Conservation (phyloP, 2,797 vertebrate species). For the Poecilia velifera region DNA sequence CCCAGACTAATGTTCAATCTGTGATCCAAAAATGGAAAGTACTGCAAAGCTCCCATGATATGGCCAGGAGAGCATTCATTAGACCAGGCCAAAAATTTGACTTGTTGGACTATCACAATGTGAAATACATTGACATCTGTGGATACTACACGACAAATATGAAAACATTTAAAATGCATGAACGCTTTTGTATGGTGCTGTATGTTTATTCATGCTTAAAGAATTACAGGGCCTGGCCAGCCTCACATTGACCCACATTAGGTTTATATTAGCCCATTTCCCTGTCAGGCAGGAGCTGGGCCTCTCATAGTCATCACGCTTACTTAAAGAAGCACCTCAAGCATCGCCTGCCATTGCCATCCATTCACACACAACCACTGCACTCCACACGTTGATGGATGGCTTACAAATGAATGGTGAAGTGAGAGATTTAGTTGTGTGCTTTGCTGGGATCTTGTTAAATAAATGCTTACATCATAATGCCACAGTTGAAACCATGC, state of each 20-base stretch:
- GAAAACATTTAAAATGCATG: neutral
- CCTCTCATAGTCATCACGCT: slow-evolving; percentile 42
- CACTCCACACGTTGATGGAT: slow-evolving; percentile 52
- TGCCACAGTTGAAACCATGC: slow-evolving; percentile 40
- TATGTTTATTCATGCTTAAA: slow-evolving; percentile 18
- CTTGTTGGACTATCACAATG: neutral
- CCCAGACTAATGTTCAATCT: neutral
- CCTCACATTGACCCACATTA: slow-evolving; percentile 58
- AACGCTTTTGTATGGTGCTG: neutral
- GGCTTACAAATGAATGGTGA: slow-evolving; percentile 53
- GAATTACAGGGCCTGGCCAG: slow-evolving; percentile 28
- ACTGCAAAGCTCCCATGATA: neutral
- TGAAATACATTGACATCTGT: neutral
- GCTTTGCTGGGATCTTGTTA: slow-evolving; percentile 47
- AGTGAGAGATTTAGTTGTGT: slow-evolving; percentile 54
- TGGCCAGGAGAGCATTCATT: neutral
- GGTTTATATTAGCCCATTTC: slow-evolving; percentile 5
- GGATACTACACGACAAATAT: neutral
- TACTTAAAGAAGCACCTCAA: slow-evolving; percentile 40
- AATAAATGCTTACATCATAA: slow-evolving; percentile 36
- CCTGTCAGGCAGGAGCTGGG: slow-evolving; percentile 39
- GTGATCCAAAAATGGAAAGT: neutral
- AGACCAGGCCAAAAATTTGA: neutral
- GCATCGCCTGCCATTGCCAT: slow-evolving; percentile 16
- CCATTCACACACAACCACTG: slow-evolving; percentile 25